Base-by-base conservation (phyloP, 2,113 vertebrate genomes). In the Nannospalax galili region DNA sequence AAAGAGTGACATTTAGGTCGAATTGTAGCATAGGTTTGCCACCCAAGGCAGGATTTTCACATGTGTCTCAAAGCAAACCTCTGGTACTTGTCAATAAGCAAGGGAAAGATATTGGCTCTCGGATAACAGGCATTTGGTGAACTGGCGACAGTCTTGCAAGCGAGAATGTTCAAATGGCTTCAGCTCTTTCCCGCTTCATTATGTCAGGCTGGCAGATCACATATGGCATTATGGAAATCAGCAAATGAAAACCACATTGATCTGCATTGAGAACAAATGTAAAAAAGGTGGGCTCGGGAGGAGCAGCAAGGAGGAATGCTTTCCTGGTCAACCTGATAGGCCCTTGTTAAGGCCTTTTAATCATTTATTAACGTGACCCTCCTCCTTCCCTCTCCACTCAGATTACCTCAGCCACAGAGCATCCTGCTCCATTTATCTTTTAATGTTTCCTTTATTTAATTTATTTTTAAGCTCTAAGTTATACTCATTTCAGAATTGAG, bases 191-290 rank as follows among this genome's bases (percentile, higher is more conserved):
- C 97, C 98, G 98, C 98, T 98, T 98, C 98, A 96, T 98, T 98
- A 97, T 98, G 98, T 98, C 97, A 96, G 98, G 95, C 98, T 95
- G 96, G 98, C 98, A 98, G 97, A 98, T 98, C 98, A 97, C 98
- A 98, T 98, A 97, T 98, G 98, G 98, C 98, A 98, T 98, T 98
- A 98, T 98, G 98, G 98, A 98, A 98, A 98, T 98, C 98, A 97
- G 98, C 97, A 99, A 98, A 99, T 99, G 98, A 98, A 98, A 99
- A 99, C 98, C 98, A 99, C 98, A 99, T 98, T 99, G 98, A 99
- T 99, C 98, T 98, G 97, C 98, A 97, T 96, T 97, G 98, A 98
- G 97, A 98, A 98, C 98, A 98, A 99, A 98, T 98, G 98, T 98
- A 93, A 98, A 98, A 98, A 98, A 98, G 98, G 98, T 98, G 98